phyloP scores from a whole-genome alignment of 1,140 invertebrate species.

The Hylyphantes graminicola region DNA sequence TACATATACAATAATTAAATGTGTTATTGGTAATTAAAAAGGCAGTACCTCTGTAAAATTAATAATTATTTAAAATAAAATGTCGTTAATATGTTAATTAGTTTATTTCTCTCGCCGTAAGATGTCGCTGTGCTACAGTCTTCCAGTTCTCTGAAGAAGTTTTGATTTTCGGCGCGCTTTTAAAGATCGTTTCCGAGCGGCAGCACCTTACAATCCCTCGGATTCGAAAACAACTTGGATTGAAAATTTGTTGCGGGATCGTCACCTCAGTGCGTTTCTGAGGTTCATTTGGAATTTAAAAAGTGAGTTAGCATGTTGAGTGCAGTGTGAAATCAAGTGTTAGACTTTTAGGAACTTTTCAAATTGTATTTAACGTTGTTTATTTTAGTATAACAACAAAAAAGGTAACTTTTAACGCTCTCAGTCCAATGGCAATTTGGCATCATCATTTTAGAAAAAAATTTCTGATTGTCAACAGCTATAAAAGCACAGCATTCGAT shows the following conservation, averaged over 20 bases:
- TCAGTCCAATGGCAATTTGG: too few species aligned
- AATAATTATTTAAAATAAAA: too few species aligned
- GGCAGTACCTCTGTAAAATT: too few species aligned
- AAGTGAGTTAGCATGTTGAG: not conserved
- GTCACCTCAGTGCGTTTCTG: constrained; percentile 51
- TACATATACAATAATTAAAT: too few species aligned
- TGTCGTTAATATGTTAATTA: not conserved
- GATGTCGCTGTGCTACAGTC: constrained; percentile 41
- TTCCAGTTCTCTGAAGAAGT: not conserved
- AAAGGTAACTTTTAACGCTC: too few species aligned
- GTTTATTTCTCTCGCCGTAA: not conserved
- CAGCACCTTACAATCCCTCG: constrained; percentile 46
- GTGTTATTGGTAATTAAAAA: too few species aligned
- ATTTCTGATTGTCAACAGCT: too few species aligned
- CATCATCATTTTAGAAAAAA: too few species aligned
- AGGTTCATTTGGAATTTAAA: constrained; percentile 15
- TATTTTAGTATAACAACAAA: too few species aligned
- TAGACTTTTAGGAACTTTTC: too few species aligned
- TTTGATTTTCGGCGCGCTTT: constrained; percentile 37
- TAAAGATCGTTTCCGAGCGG: constrained; percentile 46
- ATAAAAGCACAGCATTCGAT: too few species aligned
- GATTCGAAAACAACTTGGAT: constrained; percentile 43
- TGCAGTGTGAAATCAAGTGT: not conserved
- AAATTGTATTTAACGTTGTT: too few species aligned
- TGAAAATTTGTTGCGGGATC: constrained; percentile 38